A percentile compares a stretch with the other conserved stretches of the same genome.
Evolutionary conservation across 2,888 invertebrate genomes (phyloP).

Genomic region (Xanthostigma xanthostigma): DNA sequence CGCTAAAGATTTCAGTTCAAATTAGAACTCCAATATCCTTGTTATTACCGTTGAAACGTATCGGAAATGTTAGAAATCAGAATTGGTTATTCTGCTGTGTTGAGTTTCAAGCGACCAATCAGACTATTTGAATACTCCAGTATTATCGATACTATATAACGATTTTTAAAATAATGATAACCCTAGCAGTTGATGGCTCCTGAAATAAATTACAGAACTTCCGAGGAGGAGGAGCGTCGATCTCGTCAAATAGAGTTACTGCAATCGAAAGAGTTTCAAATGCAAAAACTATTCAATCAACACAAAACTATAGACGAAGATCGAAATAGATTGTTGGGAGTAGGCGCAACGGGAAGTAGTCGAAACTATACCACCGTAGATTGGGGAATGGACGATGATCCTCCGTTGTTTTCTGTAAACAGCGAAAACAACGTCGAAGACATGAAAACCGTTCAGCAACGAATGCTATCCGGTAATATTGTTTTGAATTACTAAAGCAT

Average conservation of each 20-base stretch:
- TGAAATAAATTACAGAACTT: constrained; percentile 30
- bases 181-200: neutral
- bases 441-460: constrained; percentile 39
- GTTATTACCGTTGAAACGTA: no score
- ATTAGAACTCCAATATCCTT: no score
- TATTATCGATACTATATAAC: neutral
- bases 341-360: constrained; percentile 16
- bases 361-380: constrained; percentile 21
- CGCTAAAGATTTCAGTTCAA: neutral
- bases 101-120: no score
- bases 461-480: constrained; percentile 37
- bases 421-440: constrained; percentile 31
- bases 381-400: constrained; percentile 30
- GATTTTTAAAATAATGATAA: constrained; percentile 5
- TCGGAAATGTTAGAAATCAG: no score
- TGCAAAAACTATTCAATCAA: constrained; percentile 35
- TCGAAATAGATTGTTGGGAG: constrained; percentile 16
- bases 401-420: constrained; percentile 28
- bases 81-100: no score
- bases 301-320: constrained; percentile 20
- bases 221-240: constrained; percentile 45
- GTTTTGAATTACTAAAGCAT: neutral
- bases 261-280: constrained; percentile 39
- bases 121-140: no score
- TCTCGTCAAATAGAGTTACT: constrained; percentile 43